A percentile compares a stretch with the other conserved stretches of the same genome.
These are phyloP conservation scores for Polymixis lichenea DNA, from an alignment of 2,888 invertebrate genomes.

Conservation along the genomic window DNA sequence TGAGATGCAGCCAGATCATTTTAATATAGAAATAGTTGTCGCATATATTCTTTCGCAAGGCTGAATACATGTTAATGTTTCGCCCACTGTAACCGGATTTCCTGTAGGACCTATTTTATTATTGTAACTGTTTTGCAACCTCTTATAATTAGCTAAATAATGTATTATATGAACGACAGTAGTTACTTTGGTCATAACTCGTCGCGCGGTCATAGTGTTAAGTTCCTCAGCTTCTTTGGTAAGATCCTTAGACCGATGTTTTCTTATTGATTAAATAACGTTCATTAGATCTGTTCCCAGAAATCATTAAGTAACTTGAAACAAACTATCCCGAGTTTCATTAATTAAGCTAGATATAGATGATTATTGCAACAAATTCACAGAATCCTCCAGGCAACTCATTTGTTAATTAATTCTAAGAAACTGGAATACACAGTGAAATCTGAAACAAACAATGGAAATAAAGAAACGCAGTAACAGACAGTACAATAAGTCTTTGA, in stretches of 20 bases:
- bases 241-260: background rate
- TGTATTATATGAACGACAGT: background rate
- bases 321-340: background rate
- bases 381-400: background rate
- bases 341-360: background rate
- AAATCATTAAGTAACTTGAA: background rate
- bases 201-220: too few relatives aligned
- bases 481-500: background rate
- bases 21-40: background rate
- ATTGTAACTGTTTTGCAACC: background rate
- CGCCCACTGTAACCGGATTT: background rate
- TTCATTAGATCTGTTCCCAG: background rate
- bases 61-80: background rate
- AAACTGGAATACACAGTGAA: background rate
- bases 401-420: background rate
- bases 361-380: background rate
- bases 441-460: background rate
- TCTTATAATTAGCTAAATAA: background rate
- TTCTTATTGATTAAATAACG: background rate
- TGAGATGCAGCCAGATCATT: background rate
- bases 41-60: background rate
- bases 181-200: background rate
- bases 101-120: background rate
- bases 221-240: background rate
- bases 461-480: background rate